These are phyloP conservation scores for Otolemur garnettii DNA, from an alignment of 2,113 vertebrate genomes.

Conservation along the genomic window DNA sequence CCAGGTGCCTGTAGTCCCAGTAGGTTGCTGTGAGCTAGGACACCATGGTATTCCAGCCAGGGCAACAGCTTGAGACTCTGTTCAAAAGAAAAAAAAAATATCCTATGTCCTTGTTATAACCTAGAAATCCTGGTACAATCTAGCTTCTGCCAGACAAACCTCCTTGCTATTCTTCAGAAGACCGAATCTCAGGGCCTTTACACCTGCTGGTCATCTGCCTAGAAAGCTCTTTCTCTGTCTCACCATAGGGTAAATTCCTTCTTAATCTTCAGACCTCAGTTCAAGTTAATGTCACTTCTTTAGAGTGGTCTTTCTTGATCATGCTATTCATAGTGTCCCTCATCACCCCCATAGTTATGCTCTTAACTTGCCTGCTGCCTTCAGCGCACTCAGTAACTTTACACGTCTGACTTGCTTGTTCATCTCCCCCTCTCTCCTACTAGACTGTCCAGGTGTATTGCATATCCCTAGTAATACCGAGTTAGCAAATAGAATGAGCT, in stretches of 20 bases:
- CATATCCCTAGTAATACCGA: not conserved
- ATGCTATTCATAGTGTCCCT: not conserved
- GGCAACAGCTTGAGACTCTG: too few species aligned
- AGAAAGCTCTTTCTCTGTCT: not conserved
- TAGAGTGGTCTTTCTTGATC: not conserved
- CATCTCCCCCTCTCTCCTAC: not conserved
- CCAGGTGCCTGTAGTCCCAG: too few species aligned
- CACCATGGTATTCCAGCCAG: too few species aligned
- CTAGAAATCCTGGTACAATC: not conserved
- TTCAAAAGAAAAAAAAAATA: too few species aligned
- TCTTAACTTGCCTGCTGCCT: not conserved
- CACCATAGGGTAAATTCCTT: not conserved
- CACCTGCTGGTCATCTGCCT: not conserved
- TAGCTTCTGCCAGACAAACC: not conserved
- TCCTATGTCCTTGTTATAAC: not conserved
- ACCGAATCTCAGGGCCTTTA: not conserved
- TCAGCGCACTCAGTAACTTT: not conserved
- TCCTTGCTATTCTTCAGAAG: not conserved
- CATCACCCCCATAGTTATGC: not conserved
- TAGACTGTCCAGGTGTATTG: not conserved
- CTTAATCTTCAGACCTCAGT: not conserved
- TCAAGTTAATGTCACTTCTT: not conserved
- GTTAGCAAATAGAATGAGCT: not conserved
- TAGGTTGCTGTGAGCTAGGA: too few species aligned
- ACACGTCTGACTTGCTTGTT: not conserved